phyloP scores from a whole-genome alignment of 2,113 vertebrate species.

The Acrocephalus kingi region DNA sequence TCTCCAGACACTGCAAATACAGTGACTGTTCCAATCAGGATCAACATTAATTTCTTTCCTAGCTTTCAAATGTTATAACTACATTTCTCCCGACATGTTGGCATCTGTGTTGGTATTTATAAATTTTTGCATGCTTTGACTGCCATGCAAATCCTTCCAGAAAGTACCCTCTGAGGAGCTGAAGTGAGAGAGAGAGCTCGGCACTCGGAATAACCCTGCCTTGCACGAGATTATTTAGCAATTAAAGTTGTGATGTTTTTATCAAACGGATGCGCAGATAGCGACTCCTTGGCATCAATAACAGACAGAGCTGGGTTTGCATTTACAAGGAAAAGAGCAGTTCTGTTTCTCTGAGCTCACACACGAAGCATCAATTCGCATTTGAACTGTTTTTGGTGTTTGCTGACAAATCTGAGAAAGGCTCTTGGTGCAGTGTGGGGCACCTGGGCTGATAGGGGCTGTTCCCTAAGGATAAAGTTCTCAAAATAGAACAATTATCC shows the following conservation, averaged over 20 bases:
- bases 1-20: background rate
- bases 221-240: conserved; percentile 31
- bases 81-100: conserved; percentile 35
- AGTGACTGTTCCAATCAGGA: conserved; percentile 52
- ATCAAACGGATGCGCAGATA: background rate
- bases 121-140: conserved; percentile 53
- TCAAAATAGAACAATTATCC: background rate
- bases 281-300: background rate
- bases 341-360: background rate
- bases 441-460: background rate
- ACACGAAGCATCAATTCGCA: fast-evolving
- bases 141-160: conserved; percentile 45
- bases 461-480: background rate
- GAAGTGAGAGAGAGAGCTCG: conserved; percentile 29
- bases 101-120: conserved; percentile 65
- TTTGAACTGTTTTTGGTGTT: background rate
- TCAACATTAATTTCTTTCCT: conserved; percentile 50
- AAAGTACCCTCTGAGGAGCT: conserved; percentile 41
- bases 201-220: background rate
- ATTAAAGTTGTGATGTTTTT: conserved; percentile 30
- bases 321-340: background rate
- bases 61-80: conserved; percentile 42
- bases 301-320: background rate
- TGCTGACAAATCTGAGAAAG: background rate
- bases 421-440: fast-evolving